phyloP scores from a whole-genome alignment of 1,140 invertebrate species.

The Trichogramma pretiosum region DNA sequence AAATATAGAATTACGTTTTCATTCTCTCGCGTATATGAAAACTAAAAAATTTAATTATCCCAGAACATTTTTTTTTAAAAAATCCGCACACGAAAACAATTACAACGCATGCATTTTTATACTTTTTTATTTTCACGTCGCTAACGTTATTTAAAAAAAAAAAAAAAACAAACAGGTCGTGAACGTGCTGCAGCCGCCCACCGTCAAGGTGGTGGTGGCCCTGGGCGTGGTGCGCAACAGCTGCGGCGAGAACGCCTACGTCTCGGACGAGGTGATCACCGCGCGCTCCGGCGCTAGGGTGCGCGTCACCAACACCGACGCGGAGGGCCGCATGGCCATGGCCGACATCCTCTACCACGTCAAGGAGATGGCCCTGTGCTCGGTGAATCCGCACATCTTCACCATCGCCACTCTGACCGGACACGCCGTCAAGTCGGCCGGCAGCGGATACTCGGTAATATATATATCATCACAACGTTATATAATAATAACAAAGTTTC shows the following conservation, averaged over 20 bases:
- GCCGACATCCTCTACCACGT: constrained; percentile 80
- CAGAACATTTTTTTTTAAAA: too few species aligned
- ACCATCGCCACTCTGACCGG: constrained; percentile 93
- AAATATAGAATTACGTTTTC: constrained; percentile 3
- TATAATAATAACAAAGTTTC: too few species aligned
- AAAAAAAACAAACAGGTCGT: constrained; percentile 50
- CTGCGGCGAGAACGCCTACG: constrained; percentile 82
- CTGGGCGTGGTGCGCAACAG: constrained; percentile 87
- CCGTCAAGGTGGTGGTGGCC: constrained; percentile 77
- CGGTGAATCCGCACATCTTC: constrained; percentile 77
- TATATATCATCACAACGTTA: too few species aligned
- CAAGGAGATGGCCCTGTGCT: constrained; percentile 57
- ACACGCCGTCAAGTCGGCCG: constrained; percentile 71
- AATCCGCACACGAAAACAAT: neutral
- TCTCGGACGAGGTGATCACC: constrained; percentile 83
- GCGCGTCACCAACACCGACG: constrained; percentile 88
- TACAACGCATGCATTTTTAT: constrained; percentile 14
- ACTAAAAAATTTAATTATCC: too few species aligned
- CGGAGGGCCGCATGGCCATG: constrained; percentile 93
- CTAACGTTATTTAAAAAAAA: neutral
- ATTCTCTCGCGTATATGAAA: too few species aligned
- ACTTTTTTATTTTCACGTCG: neutral
- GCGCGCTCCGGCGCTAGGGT: constrained; percentile 77
- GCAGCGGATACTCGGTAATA: constrained; percentile 68
- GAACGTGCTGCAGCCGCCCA: constrained; percentile 62